A percentile compares a stretch with the other conserved stretches of the same genome.
phyloP scores from a whole-genome alignment of 1,140 invertebrate genomes.

The Armadillidium nasatum region DNA sequence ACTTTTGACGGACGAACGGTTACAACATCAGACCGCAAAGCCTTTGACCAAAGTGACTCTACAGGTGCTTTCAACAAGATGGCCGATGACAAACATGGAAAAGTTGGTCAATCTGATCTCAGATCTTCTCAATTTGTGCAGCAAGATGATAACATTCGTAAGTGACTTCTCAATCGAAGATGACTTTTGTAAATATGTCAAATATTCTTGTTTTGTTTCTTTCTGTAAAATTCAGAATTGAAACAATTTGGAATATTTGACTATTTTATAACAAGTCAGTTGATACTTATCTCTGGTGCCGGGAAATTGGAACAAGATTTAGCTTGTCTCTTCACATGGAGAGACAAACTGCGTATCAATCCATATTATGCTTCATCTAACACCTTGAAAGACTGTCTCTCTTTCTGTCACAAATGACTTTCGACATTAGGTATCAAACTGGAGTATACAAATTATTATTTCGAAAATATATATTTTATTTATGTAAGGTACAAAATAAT shows the following conservation, averaged over 20 bases:
- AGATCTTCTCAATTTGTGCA: neutral
- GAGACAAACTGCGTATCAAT: neutral
- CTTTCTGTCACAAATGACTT: neutral
- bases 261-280: no score
- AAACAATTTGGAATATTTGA: no score
- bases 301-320: neutral
- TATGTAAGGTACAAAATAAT: no score
- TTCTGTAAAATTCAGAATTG: no score
- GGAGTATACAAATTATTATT: no score
- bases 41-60: neutral
- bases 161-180: neutral
- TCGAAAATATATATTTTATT: no score
- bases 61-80: neutral
- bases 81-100: neutral
- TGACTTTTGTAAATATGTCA: no score
- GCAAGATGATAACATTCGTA: neutral
- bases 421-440: neutral
- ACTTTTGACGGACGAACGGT: neutral
- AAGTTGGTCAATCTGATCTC: neutral
- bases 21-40: neutral
- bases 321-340: neutral
- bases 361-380: neutral
- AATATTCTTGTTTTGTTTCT: no score
- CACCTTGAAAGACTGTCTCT: slow-evolving; percentile 7
- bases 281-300: slow-evolving; percentile 1